Conservation (phyloP, 1,140 invertebrate species). For the Drosophila ohnishii region DNA sequence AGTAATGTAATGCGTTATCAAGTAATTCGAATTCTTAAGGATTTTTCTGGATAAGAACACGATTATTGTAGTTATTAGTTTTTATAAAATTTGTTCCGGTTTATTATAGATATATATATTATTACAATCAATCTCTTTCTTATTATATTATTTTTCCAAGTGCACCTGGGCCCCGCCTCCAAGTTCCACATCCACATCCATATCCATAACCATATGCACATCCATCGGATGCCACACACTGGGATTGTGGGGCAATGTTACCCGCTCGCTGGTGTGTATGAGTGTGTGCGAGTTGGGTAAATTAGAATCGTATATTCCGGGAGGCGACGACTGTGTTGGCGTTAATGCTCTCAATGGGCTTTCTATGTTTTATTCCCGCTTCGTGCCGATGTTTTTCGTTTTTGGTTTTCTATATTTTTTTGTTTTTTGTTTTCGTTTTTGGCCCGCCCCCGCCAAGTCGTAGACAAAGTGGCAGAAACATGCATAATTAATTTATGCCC, state of each 20-base stretch:
- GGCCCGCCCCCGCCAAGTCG: slow-evolving; percentile 35
- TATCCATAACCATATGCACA: slow-evolving; percentile 49
- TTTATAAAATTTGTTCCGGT: too few species aligned
- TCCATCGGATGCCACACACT: slow-evolving; percentile 55
- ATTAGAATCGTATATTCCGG: slow-evolving; percentile 61
- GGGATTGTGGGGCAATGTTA: slow-evolving; percentile 48
- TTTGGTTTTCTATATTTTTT: slow-evolving; percentile 25
- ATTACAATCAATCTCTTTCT: too few species aligned
- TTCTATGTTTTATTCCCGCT: slow-evolving; percentile 77
- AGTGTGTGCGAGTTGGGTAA: slow-evolving; percentile 33
- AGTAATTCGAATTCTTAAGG: background rate
- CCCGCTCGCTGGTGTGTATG: slow-evolving; percentile 13
- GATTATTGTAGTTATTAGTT: too few species aligned
- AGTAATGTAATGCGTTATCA: background rate
- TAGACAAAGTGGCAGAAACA: slow-evolving; percentile 68
- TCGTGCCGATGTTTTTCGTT: slow-evolving; percentile 57
- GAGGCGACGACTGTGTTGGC: slow-evolving; percentile 70
- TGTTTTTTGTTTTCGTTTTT: slow-evolving; percentile 15
- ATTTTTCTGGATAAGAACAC: background rate
- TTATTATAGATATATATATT: too few species aligned
- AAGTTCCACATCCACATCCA: slow-evolving; percentile 20
- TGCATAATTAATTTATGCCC: slow-evolving; percentile 79
- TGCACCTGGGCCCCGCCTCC: slow-evolving; percentile 13
- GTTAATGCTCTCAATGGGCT: slow-evolving; percentile 80
- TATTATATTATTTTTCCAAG: slow-evolving; percentile 10